Conservation (phyloP, 2,113 vertebrate genomes). For the Pandion haliaetus region DNA sequence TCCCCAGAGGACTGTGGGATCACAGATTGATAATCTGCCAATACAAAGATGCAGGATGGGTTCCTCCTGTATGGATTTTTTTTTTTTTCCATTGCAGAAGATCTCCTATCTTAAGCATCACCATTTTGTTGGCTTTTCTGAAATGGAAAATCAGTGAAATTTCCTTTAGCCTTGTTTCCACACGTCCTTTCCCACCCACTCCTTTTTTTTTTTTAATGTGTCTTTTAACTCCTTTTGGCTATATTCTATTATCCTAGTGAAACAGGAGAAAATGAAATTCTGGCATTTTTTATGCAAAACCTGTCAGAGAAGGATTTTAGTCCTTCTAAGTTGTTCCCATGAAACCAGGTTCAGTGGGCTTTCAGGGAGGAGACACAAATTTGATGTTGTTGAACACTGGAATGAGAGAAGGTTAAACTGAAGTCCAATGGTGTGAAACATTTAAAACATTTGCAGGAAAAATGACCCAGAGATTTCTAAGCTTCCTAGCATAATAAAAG, state of each 20-base stretch:
- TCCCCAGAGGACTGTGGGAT: not conserved
- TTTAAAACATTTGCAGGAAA: not conserved
- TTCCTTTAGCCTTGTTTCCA: not conserved
- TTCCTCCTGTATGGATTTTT: not conserved
- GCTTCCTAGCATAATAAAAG: not conserved
- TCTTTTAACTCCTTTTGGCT: not conserved
- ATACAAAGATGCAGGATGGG: not conserved
- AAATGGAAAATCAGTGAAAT: not conserved
- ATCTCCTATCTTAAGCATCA: not conserved
- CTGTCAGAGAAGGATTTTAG: not conserved
- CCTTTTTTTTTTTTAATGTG: too few species aligned
- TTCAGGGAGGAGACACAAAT: not conserved
- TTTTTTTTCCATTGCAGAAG: not conserved
- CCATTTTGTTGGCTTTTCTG: not conserved
- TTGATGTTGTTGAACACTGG: not conserved
- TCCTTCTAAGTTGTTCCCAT: not conserved
- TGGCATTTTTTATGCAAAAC: not conserved
- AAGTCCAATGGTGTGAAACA: not conserved
- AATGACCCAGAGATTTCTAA: not conserved
- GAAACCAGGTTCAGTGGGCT: not conserved
- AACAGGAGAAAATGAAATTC: not conserved
- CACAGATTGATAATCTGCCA: not conserved
- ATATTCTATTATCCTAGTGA: not conserved
- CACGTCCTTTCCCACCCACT: fast-evolving
- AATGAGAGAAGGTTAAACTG: not conserved